Conservation (phyloP, 2,797 vertebrate genomes). For the Euthynnus affinis region DNA sequence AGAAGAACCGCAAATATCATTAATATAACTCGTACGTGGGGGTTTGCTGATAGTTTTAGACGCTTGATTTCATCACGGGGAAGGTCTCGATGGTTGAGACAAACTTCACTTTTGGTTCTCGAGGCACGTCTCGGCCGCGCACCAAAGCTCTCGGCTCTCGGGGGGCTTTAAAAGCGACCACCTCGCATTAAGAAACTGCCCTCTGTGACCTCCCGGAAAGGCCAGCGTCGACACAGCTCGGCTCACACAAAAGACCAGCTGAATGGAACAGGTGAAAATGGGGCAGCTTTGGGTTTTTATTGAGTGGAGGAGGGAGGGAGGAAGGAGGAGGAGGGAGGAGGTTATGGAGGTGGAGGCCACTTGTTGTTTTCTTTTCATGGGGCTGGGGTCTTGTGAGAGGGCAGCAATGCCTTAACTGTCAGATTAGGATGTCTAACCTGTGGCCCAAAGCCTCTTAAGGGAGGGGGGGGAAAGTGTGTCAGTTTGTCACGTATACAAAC, state of each 20-base stretch:
- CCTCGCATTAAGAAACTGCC: constrained; percentile 10
- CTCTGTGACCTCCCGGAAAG: constrained; percentile 49
- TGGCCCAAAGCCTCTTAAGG: constrained; percentile 43
- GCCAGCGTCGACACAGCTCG: constrained; percentile 41
- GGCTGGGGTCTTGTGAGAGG: constrained; percentile 45
- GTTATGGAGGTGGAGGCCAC: constrained; percentile 18
- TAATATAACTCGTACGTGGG: background rate
- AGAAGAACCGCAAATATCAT: constrained; percentile 34
- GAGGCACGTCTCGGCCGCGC: constrained; percentile 39
- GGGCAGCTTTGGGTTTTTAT: constrained; percentile 54
- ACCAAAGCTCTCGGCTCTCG: background rate
- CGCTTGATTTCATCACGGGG: background rate
- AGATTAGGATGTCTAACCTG: constrained; percentile 57
- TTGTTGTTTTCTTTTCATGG: constrained; percentile 59
- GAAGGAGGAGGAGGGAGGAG: background rate
- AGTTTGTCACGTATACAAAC: constrained; percentile 43
- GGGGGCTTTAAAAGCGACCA: constrained; percentile 22
- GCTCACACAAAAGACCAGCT: constrained; percentile 49
- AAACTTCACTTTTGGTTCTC: constrained; percentile 3
- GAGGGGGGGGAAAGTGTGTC: constrained; percentile 20
- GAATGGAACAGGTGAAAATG: constrained; percentile 70
- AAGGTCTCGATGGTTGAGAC: background rate
- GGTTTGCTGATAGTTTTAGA: constrained; percentile 17
- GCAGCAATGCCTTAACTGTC: constrained; percentile 54
- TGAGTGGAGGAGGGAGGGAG: no score